Percentiles rank a stretch among this genome's conserved stretches.
phyloP scores from a whole-genome alignment of 53 echinoderm and acorn worm species.

The Patiria pectinifera region DNA sequence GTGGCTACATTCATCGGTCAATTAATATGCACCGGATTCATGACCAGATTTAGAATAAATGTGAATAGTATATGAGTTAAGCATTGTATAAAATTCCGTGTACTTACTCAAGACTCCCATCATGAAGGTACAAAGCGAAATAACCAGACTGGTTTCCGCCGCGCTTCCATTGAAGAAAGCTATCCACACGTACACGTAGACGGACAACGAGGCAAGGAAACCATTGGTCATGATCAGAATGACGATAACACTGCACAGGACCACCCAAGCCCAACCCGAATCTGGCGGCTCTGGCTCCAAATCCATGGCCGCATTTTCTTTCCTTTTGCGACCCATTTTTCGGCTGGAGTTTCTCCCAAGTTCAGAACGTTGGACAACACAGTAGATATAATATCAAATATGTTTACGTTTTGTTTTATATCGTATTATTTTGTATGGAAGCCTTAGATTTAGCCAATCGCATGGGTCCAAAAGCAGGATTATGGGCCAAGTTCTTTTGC shows the following conservation, averaged over 20 bases:
- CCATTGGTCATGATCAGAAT: neutral
- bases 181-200: conserved; percentile 49
- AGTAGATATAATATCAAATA: neutral
- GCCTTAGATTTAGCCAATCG: neutral
- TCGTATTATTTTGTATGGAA: neutral
- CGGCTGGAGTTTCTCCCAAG: neutral
- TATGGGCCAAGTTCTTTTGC: neutral
- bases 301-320: neutral
- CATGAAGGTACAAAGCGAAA: conserved; percentile 53
- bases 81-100: neutral
- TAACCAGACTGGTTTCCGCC: conserved; percentile 48
- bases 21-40: neutral
- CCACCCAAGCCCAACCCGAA: conserved; percentile 58
- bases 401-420: neutral
- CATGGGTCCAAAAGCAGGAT: neutral
- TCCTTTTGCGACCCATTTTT: neutral
- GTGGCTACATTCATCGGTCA: neutral
- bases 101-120: conserved; percentile 38
- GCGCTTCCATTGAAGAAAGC: conserved; percentile 39
- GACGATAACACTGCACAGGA: conserved; percentile 1
- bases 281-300: conserved; percentile 7
- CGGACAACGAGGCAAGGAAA: conserved; percentile 33
- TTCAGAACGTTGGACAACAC: neutral
- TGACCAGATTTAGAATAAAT: no score
- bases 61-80: neutral